A percentile compares a stretch with the other conserved stretches of the same genome.
Conservation (phyloP, 2,888 invertebrate species). For the Drosophila emarginata region DNA sequence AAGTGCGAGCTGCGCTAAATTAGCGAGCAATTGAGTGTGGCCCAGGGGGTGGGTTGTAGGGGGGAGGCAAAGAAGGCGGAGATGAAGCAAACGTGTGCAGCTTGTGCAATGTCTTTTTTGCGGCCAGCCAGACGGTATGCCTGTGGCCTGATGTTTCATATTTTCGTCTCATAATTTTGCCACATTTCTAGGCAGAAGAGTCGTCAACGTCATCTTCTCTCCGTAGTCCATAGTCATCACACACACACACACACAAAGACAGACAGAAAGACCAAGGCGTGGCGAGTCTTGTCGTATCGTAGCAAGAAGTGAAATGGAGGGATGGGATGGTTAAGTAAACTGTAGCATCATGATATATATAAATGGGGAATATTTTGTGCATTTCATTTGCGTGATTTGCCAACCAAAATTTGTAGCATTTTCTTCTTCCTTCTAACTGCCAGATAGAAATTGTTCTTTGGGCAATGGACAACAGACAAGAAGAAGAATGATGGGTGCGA, state of each 20-base stretch:
- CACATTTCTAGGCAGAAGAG: constrained; percentile 39
- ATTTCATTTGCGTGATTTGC: constrained; percentile 77
- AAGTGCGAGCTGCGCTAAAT: constrained; percentile 77
- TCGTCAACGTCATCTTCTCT: background rate
- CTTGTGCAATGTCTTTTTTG: constrained; percentile 58
- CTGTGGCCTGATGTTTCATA: constrained; percentile 58
- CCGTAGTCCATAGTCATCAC: background rate
- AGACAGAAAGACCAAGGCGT: constrained; percentile 3
- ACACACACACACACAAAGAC: background rate
- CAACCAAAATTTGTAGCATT: constrained; percentile 53
- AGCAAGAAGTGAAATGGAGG: background rate
- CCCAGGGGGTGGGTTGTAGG: constrained; percentile 25
- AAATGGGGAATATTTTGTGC: constrained; percentile 77
- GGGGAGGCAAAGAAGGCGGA: background rate
- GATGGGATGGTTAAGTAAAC: background rate
- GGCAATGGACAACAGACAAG: background rate
- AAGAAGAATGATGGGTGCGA: constrained; percentile 1
- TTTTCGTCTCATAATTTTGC: constrained; percentile 55
- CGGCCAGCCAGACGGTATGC: constrained; percentile 33
- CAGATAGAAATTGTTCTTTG: background rate
- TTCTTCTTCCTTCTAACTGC: background rate
- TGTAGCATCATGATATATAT: constrained; percentile 55
- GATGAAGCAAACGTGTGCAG: constrained; percentile 22
- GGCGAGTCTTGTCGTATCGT: background rate
- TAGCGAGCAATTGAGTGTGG: constrained; percentile 76